Evolutionary conservation across 2,113 vertebrate genomes (phyloP), one percentile per base, ranked within the genome.

Genomic region (Noctilio leporinus): DNA sequence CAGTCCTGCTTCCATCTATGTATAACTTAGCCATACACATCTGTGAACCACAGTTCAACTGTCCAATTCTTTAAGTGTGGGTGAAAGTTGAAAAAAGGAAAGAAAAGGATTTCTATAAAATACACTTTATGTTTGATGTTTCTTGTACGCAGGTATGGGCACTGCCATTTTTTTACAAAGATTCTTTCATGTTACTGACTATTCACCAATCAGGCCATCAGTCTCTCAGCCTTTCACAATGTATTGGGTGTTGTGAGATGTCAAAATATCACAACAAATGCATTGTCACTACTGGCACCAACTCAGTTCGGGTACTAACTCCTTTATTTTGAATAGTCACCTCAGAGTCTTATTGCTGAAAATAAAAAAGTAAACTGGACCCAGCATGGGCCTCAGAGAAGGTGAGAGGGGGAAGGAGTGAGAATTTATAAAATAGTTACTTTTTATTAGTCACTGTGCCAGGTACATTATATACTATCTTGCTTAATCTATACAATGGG

Each of bases 401-500:
- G 30, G 15, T 22, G 17, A 12, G 12, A 12, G 43, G 4, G 10
- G 2, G 4, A 5, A 47, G 8, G 22, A 17, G 30, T 92, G 49
- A 72, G 40, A 22, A 51, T 77, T 72, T 94, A 67, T 30, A 20
- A 51, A 65, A n/a, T 75, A 43, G 17, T 69, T 76, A 47, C 33
- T 81, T 93, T 86, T 93, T 69, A 80, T 40, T 90, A 38, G 47
- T 77, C 3, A 55, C 57, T 59, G 35, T 93, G 47, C 38, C 86
- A 47, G 40, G 12, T n/a, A 28, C 12, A 64, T 84, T 89, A 43
- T 35, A 17, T 72, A 76, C 12, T 49, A 19, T 76, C 77, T 80
- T 90, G 35, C 67, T 94, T 55, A 90, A 87, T 86, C 77, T 43
- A 76, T 87, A 85, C 90, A 81, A 77, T 49, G 77, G n/a, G 14